Conservation (phyloP, 2,797 vertebrate species). For the Hephaestus fuliginosus region DNA sequence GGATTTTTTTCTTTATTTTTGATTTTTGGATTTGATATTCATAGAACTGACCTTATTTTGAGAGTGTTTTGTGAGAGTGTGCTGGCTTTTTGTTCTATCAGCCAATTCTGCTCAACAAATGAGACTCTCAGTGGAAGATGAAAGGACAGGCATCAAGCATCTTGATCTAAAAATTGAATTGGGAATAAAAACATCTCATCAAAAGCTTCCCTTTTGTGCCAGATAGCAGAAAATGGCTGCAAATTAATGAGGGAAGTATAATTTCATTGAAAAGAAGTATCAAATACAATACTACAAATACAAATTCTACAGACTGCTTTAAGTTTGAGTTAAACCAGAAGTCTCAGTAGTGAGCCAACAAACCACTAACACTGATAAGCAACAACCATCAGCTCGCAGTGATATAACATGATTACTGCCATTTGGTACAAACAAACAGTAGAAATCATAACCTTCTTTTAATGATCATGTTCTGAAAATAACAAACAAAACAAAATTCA, state of each 20-base stretch:
- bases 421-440: no score
- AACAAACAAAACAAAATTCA: no score
- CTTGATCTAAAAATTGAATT: background rate
- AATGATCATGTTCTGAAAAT: no score
- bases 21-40: slow-evolving; percentile 11
- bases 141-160: slow-evolving; percentile 2
- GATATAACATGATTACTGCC: no score
- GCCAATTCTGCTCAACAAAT: slow-evolving; percentile 14
- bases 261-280: no score
- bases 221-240: background rate
- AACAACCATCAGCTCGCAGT: no score
- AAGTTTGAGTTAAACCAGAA: no score
- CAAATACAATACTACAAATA: no score
- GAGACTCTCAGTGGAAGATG: slow-evolving; percentile 4
- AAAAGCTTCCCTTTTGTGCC: background rate
- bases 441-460: no score
- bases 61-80: slow-evolving; percentile 3
- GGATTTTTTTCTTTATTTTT: background rate
- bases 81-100: slow-evolving; percentile 3
- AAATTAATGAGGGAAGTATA: background rate
- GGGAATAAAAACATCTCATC: background rate
- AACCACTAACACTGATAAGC: no score
- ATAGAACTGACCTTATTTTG: background rate
- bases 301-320: no score
- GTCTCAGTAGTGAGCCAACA: no score